Evolutionary conservation across 2,113 vertebrate genomes (phyloP), one percentile per base, ranked within the genome.

Genomic region (Bombycilla garrulus): DNA sequence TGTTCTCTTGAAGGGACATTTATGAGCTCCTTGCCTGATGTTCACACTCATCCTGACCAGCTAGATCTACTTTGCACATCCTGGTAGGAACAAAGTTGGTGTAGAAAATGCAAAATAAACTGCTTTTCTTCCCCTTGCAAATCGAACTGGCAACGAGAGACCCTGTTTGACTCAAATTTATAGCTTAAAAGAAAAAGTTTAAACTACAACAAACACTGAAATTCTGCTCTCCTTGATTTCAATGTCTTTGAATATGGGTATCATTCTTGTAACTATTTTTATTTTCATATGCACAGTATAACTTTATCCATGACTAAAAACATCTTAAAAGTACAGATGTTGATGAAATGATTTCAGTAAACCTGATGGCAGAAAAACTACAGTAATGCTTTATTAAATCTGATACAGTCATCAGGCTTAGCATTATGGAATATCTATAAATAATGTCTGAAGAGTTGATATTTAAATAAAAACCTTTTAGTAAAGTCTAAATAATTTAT

Each of bases 401-500:
- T 86, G 42, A 88, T 77, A 56, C 23, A 90, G 28, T 83, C 47
- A 70, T 81, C 36, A 67, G 2, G 2, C 8, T 82, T 58, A 90
- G 40, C 33, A 33, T 90, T 77, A 83, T 26, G 35, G 47, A 88
- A 73, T 71, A 80, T 11, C 76, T 86, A 77, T 90, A 92, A 96
- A 90, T 93, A 80, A 88, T 19, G 1, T 56, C 64, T 86, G 25
- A 93, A 81, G 58, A 90, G 29, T 12, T 82, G 51, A 73, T 94
- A 92, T 24, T 56, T 90, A 21, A 88, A 50, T 73, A 92, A 73
- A 88, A 74, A 73, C 15, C 24, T 80, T 73, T 86, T 83, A 92
- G 40, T 82, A 91, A 96, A 90, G 40, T 15, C n/a, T 65, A 94
- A 90, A 93, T 94, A 2, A 78, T 90, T 94, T 93, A 38, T 73